Evolutionary conservation across 1,140 invertebrate species (phyloP), one percentile per base, ranked within the genome.

Genomic region (Cydia splendana): DNA sequence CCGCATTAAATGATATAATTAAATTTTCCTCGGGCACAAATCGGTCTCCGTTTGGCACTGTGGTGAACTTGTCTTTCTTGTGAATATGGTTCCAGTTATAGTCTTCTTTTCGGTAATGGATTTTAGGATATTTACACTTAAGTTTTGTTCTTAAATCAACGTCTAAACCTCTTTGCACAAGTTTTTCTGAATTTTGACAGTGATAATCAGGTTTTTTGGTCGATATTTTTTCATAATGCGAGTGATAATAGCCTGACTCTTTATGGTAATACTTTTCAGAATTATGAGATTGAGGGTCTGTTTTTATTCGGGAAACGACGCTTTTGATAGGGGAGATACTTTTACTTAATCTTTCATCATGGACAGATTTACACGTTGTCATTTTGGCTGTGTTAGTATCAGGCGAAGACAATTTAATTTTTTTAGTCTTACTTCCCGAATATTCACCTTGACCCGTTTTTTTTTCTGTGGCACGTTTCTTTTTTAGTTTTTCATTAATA

Each of bases 91-190:
- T 71, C n/a, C 34, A 18, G 7, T n/a, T 62, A 10, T 45, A n/a
- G 6, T 71, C 30, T 71, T 71, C 20, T 67, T 76, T 65, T 12
- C 15, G 38, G 67, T 24, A 65, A 12, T 75, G 15, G n/a, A 24
- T 10, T 30, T 69, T 53, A 30, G 42, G 20, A 9, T 6, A 10
- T 51, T 24, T 67, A 28, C 75, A 65, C 42, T 57, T 67, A 42
- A 67, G 38, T 76, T 76, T 76, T 51, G 75, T 9, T 65, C 75
- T 69, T 34, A 76, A 51, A 51, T 76, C 75, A 48, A 69, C 20
- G 13, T 67, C 12, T 30, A 4, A 24, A 24, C 65, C 75, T 4
- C 20, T 67, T 42, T 15, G 34, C 28, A 34, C 2, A 28, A 38
- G 38, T 65, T 38, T 71, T 18, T 42, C 18, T 20, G n/a, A 65